Evolutionary conservation across 2,113 vertebrate genomes (phyloP).

Genomic region (Zapornia atra): DNA sequence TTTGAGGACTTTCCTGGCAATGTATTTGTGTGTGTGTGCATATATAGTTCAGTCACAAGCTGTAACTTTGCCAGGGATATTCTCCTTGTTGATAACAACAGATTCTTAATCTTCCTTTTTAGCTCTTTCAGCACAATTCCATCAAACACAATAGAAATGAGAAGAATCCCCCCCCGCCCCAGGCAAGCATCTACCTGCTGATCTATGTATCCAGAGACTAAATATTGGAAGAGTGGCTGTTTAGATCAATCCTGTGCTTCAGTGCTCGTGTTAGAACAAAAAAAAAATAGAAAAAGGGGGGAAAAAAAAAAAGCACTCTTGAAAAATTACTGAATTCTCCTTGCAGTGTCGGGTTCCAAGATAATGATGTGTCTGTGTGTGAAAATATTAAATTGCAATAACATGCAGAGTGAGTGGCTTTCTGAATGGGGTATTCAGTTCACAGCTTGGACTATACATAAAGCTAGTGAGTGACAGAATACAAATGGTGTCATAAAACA

Average conservation of each 20-base stretch:
- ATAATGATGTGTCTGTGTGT: constrained; percentile 95
- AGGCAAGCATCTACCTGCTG: background rate
- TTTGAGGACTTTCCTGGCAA: background rate
- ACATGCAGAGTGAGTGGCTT: constrained; percentile 87
- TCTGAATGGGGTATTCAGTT: constrained; percentile 92
- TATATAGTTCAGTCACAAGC: background rate
- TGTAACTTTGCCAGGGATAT: background rate
- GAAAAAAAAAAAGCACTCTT: constrained; percentile 33
- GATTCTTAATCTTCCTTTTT: background rate
- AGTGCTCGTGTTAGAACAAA: constrained; percentile 14
- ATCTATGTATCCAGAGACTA: background rate
- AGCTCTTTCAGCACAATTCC: background rate
- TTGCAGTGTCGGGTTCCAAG: constrained; percentile 89
- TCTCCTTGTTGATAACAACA: background rate
- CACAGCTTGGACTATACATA: constrained; percentile 74
- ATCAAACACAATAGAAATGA: background rate
- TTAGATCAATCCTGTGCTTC: constrained; percentile 51
- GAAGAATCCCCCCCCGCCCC: background rate
- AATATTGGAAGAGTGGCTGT: background rate
- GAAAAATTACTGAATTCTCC: constrained; percentile 84
- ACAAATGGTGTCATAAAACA: constrained; percentile 88
- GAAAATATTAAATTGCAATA: constrained; percentile 99
- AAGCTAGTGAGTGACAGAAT: constrained; percentile 90
- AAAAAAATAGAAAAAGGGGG: background rate
- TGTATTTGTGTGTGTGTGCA: too few species aligned